These are phyloP conservation scores for Scaptomyza polygonia DNA, from an alignment of 2,888 invertebrate species.

Conservation along the genomic window DNA sequence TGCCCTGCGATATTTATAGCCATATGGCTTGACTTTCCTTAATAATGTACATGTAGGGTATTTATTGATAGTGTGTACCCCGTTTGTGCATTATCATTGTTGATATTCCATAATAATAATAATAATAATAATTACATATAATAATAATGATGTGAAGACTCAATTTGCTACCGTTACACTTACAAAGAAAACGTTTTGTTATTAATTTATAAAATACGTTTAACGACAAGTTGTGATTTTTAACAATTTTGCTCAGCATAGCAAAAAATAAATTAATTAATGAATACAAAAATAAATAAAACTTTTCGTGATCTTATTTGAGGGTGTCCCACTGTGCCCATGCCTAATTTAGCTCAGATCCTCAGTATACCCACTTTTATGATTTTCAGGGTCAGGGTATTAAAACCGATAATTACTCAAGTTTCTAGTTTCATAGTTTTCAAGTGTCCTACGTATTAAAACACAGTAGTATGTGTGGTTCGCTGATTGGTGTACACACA, in stretches of 20 bases:
- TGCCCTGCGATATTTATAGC: slow-evolving; percentile 72
- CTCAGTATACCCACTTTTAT: not conserved
- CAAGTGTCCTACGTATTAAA: slow-evolving; percentile 28
- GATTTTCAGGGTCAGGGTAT: not conserved
- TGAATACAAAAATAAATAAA: slow-evolving; percentile 4
- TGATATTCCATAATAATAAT: slow-evolving; percentile 60
- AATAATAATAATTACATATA: too few relatives aligned
- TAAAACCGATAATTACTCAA: slow-evolving; percentile 18
- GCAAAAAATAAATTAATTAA: slow-evolving; percentile 12
- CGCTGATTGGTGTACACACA: slow-evolving; percentile 46
- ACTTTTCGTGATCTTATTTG: not conserved
- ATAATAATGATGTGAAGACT: slow-evolving; percentile 13
- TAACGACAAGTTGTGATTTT: slow-evolving; percentile 55
- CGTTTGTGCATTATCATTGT: slow-evolving; percentile 35
- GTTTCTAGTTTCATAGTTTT: slow-evolving; percentile 24
- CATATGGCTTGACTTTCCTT: slow-evolving; percentile 47
- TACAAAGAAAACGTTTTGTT: slow-evolving; percentile 55
- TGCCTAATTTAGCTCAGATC: too few relatives aligned
- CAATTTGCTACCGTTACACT: slow-evolving; percentile 23
- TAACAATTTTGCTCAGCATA: slow-evolving; percentile 37
- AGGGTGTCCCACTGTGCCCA: not conserved
- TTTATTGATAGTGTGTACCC: slow-evolving; percentile 11
- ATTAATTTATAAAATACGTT: slow-evolving; percentile 71
- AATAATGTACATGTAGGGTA: slow-evolving; percentile 29
- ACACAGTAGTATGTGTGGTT: slow-evolving; percentile 18